Evolutionary conservation across 2,113 vertebrate genomes (phyloP).

Genomic region (Prionailurus viverrinus): DNA sequence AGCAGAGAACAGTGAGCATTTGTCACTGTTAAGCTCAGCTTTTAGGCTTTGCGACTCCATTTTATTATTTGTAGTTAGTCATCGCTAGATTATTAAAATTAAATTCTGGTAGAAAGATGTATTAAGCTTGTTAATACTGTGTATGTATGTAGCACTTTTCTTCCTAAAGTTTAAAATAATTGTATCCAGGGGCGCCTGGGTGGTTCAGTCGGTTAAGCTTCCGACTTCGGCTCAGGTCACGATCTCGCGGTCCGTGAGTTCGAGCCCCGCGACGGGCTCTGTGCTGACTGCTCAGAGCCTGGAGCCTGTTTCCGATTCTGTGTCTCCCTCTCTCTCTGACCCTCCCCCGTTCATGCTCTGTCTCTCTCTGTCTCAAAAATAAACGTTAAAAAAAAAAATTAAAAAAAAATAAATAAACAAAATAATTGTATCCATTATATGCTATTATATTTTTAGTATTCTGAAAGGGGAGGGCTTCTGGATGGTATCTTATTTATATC

Average conservation of each 20-base stretch:
- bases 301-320: no score
- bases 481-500: neutral
- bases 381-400: no score
- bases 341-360: no score
- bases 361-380: no score
- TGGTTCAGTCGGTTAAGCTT: no score
- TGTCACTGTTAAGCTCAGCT: neutral
- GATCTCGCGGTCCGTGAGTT: no score
- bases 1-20: neutral
- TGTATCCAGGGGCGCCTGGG: neutral
- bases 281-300: no score
- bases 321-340: no score
- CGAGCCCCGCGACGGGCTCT: rapidly evolving
- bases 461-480: neutral
- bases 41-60: neutral
- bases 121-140: neutral
- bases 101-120: neutral
- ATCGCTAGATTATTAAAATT: neutral
- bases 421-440: neutral
- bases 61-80: neutral
- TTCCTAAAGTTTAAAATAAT: neutral
- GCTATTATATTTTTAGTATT: neutral
- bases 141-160: neutral
- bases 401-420: neutral
- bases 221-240: no score